Percentiles rank a stretch among this genome's conserved stretches.
Evolutionary conservation across 2,113 vertebrate genomes (phyloP).

Genomic region (Semicossyphus pulcher): DNA sequence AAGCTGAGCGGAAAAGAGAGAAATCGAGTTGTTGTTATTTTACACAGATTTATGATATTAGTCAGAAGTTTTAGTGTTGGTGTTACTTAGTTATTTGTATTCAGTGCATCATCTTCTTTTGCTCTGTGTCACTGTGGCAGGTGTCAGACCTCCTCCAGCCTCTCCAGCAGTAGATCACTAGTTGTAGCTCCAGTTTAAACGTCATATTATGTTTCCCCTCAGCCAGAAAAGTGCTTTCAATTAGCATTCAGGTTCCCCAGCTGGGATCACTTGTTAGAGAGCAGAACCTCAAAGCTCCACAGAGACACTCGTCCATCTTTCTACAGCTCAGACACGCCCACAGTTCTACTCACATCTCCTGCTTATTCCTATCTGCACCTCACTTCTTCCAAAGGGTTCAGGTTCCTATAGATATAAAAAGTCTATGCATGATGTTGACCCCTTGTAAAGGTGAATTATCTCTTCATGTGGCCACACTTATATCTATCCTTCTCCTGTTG

Average conservation of each 20-base stretch:
- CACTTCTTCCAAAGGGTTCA: background rate
- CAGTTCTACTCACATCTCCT: background rate
- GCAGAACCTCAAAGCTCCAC: conserved; percentile 29
- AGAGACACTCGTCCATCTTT: background rate
- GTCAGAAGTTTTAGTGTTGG: too few relatives aligned
- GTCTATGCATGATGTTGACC: too few relatives aligned
- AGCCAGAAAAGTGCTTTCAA: conserved; percentile 1
- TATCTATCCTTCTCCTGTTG: background rate
- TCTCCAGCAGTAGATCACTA: background rate
- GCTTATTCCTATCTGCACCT: background rate
- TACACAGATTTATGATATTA: too few relatives aligned
- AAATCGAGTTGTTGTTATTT: too few relatives aligned
- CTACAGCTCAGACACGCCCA: too few relatives aligned
- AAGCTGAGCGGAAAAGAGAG: too few relatives aligned
- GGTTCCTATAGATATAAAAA: background rate
- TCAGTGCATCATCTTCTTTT: background rate
- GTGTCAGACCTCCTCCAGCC: too few relatives aligned
- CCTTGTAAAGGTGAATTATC: too few relatives aligned
- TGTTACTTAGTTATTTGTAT: too few relatives aligned
- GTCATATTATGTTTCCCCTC: too few relatives aligned
- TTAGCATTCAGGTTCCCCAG: background rate
- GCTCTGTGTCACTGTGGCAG: background rate
- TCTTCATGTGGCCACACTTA: background rate
- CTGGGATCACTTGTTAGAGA: conserved; percentile 26
- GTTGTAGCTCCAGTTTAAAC: too few relatives aligned